Evolutionary conservation across 2,888 invertebrate species (phyloP).

Genomic region (Neria commutata): DNA sequence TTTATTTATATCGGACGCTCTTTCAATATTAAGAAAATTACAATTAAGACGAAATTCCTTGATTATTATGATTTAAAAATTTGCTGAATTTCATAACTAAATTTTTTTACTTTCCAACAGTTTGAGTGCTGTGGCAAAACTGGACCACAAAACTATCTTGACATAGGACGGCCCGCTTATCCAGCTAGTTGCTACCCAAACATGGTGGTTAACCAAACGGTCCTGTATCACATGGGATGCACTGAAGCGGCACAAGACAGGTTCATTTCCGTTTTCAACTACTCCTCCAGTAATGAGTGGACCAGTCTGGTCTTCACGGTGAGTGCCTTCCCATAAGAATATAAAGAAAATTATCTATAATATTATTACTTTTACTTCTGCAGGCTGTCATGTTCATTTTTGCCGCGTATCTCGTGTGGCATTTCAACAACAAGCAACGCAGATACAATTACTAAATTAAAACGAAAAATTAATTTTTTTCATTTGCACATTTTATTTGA

Average conservation of each 20-base stretch:
- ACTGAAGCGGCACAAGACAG: slow-evolving; percentile 36
- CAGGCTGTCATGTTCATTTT: slow-evolving; percentile 44
- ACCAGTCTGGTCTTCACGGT: slow-evolving; percentile 39
- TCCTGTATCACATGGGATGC: slow-evolving; percentile 37
- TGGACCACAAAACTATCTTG: slow-evolving; percentile 48
- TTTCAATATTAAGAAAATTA: too few species aligned
- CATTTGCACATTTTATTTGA: background rate
- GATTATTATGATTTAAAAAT: too few species aligned
- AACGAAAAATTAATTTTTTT: background rate
- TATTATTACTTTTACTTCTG: slow-evolving; percentile 11
- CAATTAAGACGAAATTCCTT: too few species aligned
- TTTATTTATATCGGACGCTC: background rate
- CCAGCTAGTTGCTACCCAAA: slow-evolving; percentile 44
- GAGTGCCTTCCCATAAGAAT: slow-evolving; percentile 20
- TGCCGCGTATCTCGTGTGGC: slow-evolving; percentile 43
- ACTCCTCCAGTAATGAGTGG: slow-evolving; percentile 41
- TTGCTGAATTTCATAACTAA: too few species aligned
- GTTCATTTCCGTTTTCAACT: slow-evolving; percentile 32
- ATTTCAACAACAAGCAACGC: slow-evolving; percentile 44
- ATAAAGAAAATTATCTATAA: too few species aligned
- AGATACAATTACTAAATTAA: slow-evolving; percentile 37
- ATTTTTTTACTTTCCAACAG: slow-evolving; percentile 33
- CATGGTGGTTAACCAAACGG: slow-evolving; percentile 18
- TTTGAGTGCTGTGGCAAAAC: slow-evolving; percentile 53
- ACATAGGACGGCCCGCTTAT: slow-evolving; percentile 30